phyloP scores from a whole-genome alignment of 92 coral and sea anemone species.

The Siderastrea siderea region DNA sequence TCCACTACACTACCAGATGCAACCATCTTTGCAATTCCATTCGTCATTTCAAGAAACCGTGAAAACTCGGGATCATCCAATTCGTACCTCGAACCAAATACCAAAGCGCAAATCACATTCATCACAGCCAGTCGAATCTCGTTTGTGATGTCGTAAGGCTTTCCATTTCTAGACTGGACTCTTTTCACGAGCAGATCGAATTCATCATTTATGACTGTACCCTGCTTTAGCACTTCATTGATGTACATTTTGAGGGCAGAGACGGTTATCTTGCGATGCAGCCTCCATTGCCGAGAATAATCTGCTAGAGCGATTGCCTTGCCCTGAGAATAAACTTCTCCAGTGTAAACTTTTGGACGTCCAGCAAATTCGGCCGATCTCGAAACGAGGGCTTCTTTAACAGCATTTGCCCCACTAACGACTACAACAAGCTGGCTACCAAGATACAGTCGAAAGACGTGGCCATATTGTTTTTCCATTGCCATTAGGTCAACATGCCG shows the following conservation, averaged over 20 bases:
- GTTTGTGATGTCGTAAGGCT: slow-evolving; percentile 53
- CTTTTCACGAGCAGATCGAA: slow-evolving; percentile 57
- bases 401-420: slow-evolving; percentile 40
- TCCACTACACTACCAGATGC: slow-evolving; percentile 41
- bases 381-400: slow-evolving; percentile 53
- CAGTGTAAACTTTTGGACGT: slow-evolving; percentile 36
- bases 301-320: slow-evolving; percentile 29
- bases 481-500: slow-evolving; percentile 23
- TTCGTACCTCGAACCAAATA: slow-evolving; percentile 66
- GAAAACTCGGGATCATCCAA: slow-evolving; percentile 53
- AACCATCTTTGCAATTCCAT: slow-evolving; percentile 23
- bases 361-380: slow-evolving; percentile 52
- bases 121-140: slow-evolving; percentile 63
- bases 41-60: slow-evolving; percentile 13
- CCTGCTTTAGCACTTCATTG: slow-evolving; percentile 38
- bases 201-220: slow-evolving; percentile 42
- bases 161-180: slow-evolving; percentile 40
- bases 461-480: slow-evolving; percentile 47
- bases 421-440: slow-evolving; percentile 52
- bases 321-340: slow-evolving; percentile 21
- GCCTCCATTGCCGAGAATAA: slow-evolving; percentile 64
- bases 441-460: slow-evolving; percentile 46
- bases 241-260: slow-evolving; percentile 65
- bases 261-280: slow-evolving; percentile 63
- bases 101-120: slow-evolving; percentile 65